phyloP scores from a whole-genome alignment of 2,888 invertebrate species.

The Aleiodes alternator region DNA sequence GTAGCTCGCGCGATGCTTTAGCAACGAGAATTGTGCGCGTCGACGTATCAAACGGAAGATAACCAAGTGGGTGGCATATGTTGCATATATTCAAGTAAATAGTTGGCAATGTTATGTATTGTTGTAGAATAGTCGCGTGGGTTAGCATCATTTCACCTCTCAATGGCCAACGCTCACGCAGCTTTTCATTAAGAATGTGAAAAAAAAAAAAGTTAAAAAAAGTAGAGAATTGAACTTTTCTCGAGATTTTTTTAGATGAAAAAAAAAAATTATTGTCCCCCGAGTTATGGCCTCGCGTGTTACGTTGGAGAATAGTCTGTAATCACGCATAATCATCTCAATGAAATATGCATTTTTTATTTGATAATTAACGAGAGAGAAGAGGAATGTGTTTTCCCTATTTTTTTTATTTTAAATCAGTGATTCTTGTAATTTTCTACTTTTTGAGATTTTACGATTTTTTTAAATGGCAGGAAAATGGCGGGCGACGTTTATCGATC shows the following conservation, averaged over 20 bases:
- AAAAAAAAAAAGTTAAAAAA: background rate
- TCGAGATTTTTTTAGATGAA: background rate
- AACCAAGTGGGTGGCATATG: conserved; percentile 39
- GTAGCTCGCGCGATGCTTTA: conserved; percentile 33
- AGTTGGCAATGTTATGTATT: conserved; percentile 2
- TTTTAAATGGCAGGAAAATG: conserved; percentile 29
- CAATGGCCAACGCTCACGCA: conserved; percentile 41
- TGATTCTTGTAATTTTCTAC: conserved; percentile 16
- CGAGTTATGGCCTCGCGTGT: conserved; percentile 40
- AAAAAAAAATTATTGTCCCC: conserved; percentile 38
- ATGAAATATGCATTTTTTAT: conserved; percentile 32
- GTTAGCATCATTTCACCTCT: conserved; percentile 49
- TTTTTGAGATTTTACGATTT: background rate
- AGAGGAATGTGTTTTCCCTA: background rate
- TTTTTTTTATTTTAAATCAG: background rate
- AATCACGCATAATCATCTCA: conserved; percentile 25
- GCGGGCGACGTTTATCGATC: conserved; percentile 33
- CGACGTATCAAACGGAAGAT: conserved; percentile 45
- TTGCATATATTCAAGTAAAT: conserved; percentile 1
- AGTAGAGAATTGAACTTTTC: conserved; percentile 6
- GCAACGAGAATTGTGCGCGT: conserved; percentile 60
- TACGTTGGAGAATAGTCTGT: background rate
- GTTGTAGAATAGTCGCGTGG: conserved; percentile 49
- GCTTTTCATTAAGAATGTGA: conserved; percentile 12
- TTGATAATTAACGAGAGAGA: conserved; percentile 12